Conservation (phyloP, 1,140 invertebrate genomes). For the Cotesia chilonis region DNA sequence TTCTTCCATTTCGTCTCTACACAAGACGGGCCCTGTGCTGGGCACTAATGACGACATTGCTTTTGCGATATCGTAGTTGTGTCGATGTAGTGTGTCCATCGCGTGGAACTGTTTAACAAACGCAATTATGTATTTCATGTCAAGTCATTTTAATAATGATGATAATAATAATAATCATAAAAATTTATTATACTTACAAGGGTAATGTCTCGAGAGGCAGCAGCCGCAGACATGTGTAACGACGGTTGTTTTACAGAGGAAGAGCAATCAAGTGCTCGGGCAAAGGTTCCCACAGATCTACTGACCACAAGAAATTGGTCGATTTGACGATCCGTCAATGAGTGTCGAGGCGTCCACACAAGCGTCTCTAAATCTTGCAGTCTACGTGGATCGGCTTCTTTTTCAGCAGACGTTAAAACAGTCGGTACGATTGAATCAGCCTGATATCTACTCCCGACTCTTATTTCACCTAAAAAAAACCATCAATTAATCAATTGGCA, state of each 20-base stretch:
- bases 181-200: conserved; percentile 70
- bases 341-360: conserved; percentile 92
- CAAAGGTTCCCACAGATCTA: conserved; percentile 98
- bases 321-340: conserved; percentile 92
- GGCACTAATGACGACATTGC: conserved; percentile 95
- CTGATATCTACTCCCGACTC: conserved; percentile 95
- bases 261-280: conserved; percentile 96
- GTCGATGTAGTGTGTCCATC: conserved; percentile 96
- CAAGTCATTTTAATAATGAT: conserved; percentile 18
- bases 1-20: conserved; percentile 99
- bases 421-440: conserved; percentile 73
- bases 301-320: conserved; percentile 99
- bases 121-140: conserved; percentile 24
- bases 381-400: conserved; percentile 74
- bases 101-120: conserved; percentile 85
- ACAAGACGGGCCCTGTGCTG: conserved; percentile 93
- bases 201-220: conserved; percentile 97
- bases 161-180: neutral
- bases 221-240: conserved; percentile 98
- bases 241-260: conserved; percentile 98
- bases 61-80: conserved; percentile 89
- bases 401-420: conserved; percentile 70
- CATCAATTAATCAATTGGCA: neutral
- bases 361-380: conserved; percentile 87
- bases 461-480: conserved; percentile 67